Conservation (phyloP, 1,140 invertebrate genomes). For the Druon quercuslanigerum region DNA sequence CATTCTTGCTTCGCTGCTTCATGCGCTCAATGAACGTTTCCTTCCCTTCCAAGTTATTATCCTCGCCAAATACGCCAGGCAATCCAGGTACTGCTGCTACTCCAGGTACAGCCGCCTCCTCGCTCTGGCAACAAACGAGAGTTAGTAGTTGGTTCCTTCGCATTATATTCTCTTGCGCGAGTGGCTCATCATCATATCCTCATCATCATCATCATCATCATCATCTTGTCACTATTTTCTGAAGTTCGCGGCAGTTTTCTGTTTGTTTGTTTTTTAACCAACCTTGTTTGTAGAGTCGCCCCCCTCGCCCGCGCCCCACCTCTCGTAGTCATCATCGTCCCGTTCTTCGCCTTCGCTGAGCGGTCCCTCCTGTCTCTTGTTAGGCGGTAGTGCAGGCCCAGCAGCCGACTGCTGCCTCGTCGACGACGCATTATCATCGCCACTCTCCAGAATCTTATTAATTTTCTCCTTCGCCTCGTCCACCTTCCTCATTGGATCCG, state of each 20-base stretch:
- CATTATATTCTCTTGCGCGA: conserved; percentile 33
- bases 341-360: conserved; percentile 84
- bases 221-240: conserved; percentile 2
- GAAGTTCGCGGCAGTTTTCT: conserved; percentile 38
- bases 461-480: conserved; percentile 79
- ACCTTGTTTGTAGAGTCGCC: conserved; percentile 65
- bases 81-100: conserved; percentile 22
- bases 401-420: conserved; percentile 30
- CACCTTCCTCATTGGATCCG: conserved; percentile 78
- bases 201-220: conserved; percentile 23
- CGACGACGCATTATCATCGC: conserved; percentile 65
- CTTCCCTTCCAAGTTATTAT: conserved; percentile 62
- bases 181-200: conserved; percentile 50
- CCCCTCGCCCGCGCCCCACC: conserved; percentile 65
- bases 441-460: conserved; percentile 78
- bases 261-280: conserved; percentile 56
- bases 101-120: conserved; percentile 47
- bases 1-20: conserved; percentile 70
- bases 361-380: conserved; percentile 79
- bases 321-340: conserved; percentile 78
- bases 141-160: conserved; percentile 53
- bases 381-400: conserved; percentile 43
- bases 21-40: conserved; percentile 70
- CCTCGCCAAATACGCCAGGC: conserved; percentile 44
- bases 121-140: conserved; percentile 70